A percentile compares a stretch with the other conserved stretches of the same genome.
Evolutionary conservation across 2,888 invertebrate species (phyloP).

Genomic region (Autographa gamma): DNA sequence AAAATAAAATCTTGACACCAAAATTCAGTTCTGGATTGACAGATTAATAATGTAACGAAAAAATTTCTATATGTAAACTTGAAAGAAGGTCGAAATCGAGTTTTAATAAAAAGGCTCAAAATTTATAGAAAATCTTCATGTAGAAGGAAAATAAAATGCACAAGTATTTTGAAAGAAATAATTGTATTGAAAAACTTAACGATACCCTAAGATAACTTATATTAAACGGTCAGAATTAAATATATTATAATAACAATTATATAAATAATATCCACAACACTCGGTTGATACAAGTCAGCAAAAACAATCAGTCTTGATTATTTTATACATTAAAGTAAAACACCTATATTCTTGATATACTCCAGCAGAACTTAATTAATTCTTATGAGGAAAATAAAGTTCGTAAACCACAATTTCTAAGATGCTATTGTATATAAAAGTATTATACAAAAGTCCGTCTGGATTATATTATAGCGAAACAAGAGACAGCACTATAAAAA

Average conservation of each 20-base stretch:
- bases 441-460: no score
- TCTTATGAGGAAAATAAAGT: no score
- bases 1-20: neutral
- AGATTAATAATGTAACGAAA: neutral
- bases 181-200: slow-evolving; percentile 17
- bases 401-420: no score
- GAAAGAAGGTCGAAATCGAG: neutral
- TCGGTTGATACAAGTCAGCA: neutral
- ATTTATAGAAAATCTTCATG: neutral
- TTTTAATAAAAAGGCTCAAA: neutral
- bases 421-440: no score
- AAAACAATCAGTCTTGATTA: slow-evolving; percentile 27
- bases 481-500: no score
- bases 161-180: neutral
- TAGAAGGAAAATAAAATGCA: neutral
- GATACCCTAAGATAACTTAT: slow-evolving; percentile 11
- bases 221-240: neutral
- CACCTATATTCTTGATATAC: no score
- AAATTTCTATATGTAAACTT: no score
- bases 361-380: no score
- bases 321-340: neutral
- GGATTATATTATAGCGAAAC: no score
- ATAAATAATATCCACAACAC: slow-evolving; percentile 35
- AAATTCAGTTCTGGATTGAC: neutral
- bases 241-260: neutral